Evolutionary conservation across 2,797 vertebrate genomes (phyloP).

Genomic region (Heliangelus exortis): DNA sequence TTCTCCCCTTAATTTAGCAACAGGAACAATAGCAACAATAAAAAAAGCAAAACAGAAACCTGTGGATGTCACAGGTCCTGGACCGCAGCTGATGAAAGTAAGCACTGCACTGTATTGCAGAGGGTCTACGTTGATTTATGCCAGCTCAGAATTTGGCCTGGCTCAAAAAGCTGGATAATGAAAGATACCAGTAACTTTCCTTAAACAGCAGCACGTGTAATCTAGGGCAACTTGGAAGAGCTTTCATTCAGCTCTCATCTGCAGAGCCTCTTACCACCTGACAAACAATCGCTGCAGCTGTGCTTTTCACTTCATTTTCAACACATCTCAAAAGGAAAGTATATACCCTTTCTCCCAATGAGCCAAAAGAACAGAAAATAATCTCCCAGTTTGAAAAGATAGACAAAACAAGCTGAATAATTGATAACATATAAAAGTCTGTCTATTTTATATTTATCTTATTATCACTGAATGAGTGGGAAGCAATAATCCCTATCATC

Average conservation of each 20-base stretch:
- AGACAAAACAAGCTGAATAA: neutral
- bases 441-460: neutral
- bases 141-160: neutral
- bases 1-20: neutral
- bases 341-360: neutral
- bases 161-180: constrained; percentile 10
- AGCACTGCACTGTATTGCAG: neutral
- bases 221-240: neutral
- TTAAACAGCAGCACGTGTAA: constrained; percentile 23
- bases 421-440: neutral
- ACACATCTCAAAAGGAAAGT: neutral
- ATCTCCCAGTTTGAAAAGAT: neutral
- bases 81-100: neutral
- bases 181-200: constrained; percentile 12
- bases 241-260: neutral
- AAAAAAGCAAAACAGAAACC: neutral
- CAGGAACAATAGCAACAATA: too few species aligned
- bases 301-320: constrained; percentile 43
- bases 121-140: neutral
- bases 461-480: neutral
- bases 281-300: constrained; percentile 28
- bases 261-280: constrained; percentile 14
- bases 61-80: neutral
- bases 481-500: neutral
- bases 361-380: constrained; percentile 1